Percentiles rank a stretch among this genome's conserved stretches.
Conservation (phyloP, 2,888 invertebrate species). For the Automeris io region DNA sequence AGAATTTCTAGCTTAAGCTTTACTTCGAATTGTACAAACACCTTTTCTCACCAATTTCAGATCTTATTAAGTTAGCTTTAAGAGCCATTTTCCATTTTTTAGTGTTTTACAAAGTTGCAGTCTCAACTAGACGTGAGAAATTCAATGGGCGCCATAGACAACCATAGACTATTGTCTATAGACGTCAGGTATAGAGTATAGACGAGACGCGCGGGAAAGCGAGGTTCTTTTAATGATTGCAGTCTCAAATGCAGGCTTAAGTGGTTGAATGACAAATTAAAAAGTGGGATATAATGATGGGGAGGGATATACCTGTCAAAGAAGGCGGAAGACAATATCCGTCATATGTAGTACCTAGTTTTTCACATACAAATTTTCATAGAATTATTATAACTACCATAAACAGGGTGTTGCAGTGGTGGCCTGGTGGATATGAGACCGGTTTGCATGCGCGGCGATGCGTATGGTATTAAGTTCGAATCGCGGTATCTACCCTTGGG, state of each 20-base stretch:
- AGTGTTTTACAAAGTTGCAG: constrained; percentile 10
- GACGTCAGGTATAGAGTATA: constrained; percentile 20
- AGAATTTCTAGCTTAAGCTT: constrained; percentile 4
- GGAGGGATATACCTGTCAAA: too few species aligned
- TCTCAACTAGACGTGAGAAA: constrained; percentile 25
- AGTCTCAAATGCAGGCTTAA: constrained; percentile 35
- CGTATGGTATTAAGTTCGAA: too few species aligned
- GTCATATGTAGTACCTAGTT: too few species aligned
- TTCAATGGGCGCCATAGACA: constrained; percentile 36
- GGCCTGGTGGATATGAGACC: too few species aligned
- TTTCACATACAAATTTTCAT: too few species aligned
- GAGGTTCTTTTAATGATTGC: constrained; percentile 41
- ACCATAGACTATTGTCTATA: constrained; percentile 27
- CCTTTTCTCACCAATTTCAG: background rate
- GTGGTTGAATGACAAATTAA: constrained; percentile 54
- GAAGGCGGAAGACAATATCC: too few species aligned
- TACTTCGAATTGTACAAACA: constrained; percentile 3
- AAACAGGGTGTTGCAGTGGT: too few species aligned
- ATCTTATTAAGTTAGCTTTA: background rate
- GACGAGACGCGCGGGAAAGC: constrained; percentile 21
- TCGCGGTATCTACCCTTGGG: too few species aligned
- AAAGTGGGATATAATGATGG: constrained; percentile 22
- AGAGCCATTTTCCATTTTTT: constrained; percentile 5
- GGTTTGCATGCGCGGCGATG: too few species aligned
- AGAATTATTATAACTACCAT: too few species aligned